phyloP scores from a whole-genome alignment of 2,797 vertebrate species.

The Lacerta bilineata region DNA sequence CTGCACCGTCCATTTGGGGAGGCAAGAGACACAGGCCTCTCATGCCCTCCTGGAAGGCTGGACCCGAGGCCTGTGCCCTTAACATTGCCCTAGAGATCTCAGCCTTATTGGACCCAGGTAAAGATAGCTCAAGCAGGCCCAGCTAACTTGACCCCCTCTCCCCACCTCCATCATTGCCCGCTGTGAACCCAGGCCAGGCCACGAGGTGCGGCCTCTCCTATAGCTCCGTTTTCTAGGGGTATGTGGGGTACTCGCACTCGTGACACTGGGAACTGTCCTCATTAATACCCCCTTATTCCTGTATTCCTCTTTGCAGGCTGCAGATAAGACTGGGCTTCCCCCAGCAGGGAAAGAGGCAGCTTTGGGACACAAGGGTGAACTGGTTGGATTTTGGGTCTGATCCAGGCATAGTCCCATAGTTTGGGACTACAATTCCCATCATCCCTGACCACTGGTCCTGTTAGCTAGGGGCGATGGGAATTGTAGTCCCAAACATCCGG shows the following conservation, averaged over 20 bases:
- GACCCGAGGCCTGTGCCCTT: slow-evolving; percentile 4
- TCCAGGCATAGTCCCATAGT: too few relatives aligned
- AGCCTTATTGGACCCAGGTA: slow-evolving; percentile 34
- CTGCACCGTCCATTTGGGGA: background rate
- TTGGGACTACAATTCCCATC: too few relatives aligned
- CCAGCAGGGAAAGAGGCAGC: background rate
- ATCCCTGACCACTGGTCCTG: too few relatives aligned
- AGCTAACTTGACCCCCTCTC: too few relatives aligned
- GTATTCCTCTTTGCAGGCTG: background rate
- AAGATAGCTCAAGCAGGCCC: background rate
- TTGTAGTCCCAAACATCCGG: too few relatives aligned
- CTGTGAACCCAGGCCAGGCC: background rate
- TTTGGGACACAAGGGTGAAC: background rate
- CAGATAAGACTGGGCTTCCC: background rate
- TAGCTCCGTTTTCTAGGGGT: too few relatives aligned
- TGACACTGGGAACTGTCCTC: background rate
- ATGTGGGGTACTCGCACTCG: background rate
- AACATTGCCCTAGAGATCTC: background rate
- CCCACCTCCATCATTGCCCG: too few relatives aligned
- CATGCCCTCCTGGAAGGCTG: background rate
- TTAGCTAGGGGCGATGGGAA: too few relatives aligned
- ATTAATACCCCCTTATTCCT: background rate
- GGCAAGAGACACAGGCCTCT: background rate
- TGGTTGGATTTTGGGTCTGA: too few relatives aligned
- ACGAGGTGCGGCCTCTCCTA: background rate